Evolutionary conservation across 2,797 vertebrate species (phyloP), one percentile per base, ranked within the genome.

Genomic region (Sphenopsis melanotis): DNA sequence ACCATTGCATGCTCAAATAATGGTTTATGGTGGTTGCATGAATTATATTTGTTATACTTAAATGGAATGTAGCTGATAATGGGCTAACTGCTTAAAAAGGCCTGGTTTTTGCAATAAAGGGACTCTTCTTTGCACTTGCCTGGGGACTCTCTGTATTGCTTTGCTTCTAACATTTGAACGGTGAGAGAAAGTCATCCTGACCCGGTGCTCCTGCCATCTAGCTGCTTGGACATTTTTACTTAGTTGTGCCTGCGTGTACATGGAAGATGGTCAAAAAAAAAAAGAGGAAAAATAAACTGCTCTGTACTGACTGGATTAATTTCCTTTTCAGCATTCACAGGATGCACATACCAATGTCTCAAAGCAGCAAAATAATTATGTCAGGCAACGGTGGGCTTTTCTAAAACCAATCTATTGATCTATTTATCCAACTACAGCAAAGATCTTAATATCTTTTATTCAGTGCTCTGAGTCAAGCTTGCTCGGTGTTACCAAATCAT

Each of bases 281-380:
- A 34, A 41, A 6, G 2, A 30, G 1, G 6, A 13, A n/a, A 86
- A 89, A 21, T 7, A 64, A 46, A 34, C n/a, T 49, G 1, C 11
- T 52, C 23, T 56, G 23, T 56, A 15, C 71, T 81, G 46, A 39
- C 68, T 83, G 64, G 63, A 84, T 87, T 94, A 42, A 69, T 85
- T 92, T 23, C 18, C 9, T 80, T 87, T 87, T 79, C 81, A 90
- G 20, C 27, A 57, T 60, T 70, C 56, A 74, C 41, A 85, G n/a
- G n/a, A 60, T 53, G 29, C 22, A 61, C 30, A 52, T 21, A 77
- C 10, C 24, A 30, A 1, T 49, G 44, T 68, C 34, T 59, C 41
- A 65, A 65, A 93, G 72, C 5, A 17, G 55, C 44, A 70, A 94
- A 91, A 89, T 59, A 72, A 90, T 87, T 75, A 59, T 68, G 55